These are phyloP conservation scores for Arctopsyche grandis DNA, from an alignment of 1,140 invertebrate genomes.

Conservation along the genomic window DNA sequence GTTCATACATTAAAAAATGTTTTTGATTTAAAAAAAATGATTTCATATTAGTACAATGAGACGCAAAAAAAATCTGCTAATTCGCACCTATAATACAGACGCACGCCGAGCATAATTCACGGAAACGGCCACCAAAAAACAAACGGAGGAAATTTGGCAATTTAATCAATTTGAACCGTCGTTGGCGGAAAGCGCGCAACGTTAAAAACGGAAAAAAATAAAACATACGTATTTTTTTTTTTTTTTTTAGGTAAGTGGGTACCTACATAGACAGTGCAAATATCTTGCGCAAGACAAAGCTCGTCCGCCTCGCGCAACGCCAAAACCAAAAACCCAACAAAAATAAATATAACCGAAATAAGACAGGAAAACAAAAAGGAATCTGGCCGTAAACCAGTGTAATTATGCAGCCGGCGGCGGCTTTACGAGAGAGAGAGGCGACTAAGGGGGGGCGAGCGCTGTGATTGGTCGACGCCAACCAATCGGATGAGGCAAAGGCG, in stretches of 20 bases:
- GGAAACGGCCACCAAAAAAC: neutral
- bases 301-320: neutral
- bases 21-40: no score
- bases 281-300: neutral
- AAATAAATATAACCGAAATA: neutral
- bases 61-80: no score
- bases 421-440: neutral
- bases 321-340: neutral
- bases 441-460: neutral
- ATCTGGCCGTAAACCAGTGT: conserved; percentile 26
- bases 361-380: conserved; percentile 19
- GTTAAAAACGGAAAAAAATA: neutral
- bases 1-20: no score
- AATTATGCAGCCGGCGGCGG: conserved; percentile 28
- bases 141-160: conserved; percentile 7
- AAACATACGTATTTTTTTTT: neutral
- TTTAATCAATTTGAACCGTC: conserved; percentile 3
- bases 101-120: neutral
- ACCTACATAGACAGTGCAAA: neutral
- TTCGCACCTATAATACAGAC: no score
- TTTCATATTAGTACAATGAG: no score
- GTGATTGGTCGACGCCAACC: neutral
- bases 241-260: no score
- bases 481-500: neutral
- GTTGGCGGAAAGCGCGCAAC: conserved; percentile 12